Evolutionary conservation across 2,113 vertebrate species (phyloP), one percentile per base, ranked within the genome.

Genomic region (Oplegnathus fasciatus): DNA sequence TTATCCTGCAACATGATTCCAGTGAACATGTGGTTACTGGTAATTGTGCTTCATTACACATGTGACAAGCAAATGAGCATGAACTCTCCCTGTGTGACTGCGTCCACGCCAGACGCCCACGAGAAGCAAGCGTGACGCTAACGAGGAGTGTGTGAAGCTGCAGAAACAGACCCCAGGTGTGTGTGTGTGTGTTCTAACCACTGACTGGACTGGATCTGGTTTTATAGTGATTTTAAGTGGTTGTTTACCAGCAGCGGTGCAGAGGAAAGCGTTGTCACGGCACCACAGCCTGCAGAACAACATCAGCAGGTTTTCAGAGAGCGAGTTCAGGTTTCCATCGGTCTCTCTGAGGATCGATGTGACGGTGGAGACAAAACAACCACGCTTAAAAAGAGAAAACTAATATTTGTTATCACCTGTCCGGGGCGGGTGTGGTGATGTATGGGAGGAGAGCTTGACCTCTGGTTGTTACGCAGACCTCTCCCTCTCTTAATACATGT

Each of bases 241-340:
- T 71, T 88, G 89, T 92, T 91, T 88, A 80, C 78, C 13, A 2
- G 75, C 57, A 8, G 50, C 8, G 68, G 62, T 46, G 75, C 44
- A 20, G 73, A 52, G 26, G 32, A 86, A 58, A 69, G 74, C 2
- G 69, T 83, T 75, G 62, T 60, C 64, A 68, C 9, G 22, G 70
- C 58, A 62, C 26, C 26, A 1, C 14, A 52, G 58, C 55, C 46
- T 0, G n/a, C 14, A 54, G 50, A 70, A 5, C 44, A 65, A 78
- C 46, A 64, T 10, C 44, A 28, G 42, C 52, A 28, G 62, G 48
- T 81, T 58, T 46, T 72, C 22, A 58, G 61, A 44, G 13, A 37
- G 55, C 18, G 61, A 75, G 26, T 75, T 69, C 4, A 15, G 30
- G 26, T 80, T 85, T 50, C 58, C 9, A 9, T 78, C n/a, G 1